phyloP scores from a whole-genome alignment of 2,113 vertebrate genomes.

The Grantiella picta region DNA sequence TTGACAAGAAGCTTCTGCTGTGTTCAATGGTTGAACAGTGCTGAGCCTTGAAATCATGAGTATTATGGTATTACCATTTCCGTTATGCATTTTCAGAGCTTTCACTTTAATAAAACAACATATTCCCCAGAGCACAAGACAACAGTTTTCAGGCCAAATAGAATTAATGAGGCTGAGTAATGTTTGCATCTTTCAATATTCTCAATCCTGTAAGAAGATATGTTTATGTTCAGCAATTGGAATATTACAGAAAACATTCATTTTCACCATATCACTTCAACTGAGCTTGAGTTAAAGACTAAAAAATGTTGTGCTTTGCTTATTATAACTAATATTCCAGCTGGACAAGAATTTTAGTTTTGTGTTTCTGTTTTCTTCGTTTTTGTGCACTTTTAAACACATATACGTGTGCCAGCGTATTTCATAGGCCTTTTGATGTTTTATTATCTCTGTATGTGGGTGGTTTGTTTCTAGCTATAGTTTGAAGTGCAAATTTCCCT shows the following conservation, averaged over 20 bases:
- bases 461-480: conserved; percentile 35
- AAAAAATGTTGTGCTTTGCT: neutral
- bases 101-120: neutral
- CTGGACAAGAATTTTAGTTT: neutral
- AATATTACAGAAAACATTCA: neutral
- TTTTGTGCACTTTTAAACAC: neutral
- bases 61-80: neutral
- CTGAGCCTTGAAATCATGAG: neutral
- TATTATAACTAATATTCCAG: neutral
- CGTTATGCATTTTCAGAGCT: neutral
- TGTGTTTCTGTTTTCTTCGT: neutral
- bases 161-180: neutral
- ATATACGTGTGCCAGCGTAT: neutral
- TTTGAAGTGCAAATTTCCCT: conserved; percentile 61
- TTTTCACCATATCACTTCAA: neutral
- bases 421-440: conserved; percentile 37
- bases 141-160: neutral
- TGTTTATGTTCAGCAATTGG: neutral
- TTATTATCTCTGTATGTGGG: conserved; percentile 40
- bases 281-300: neutral
- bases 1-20: neutral
- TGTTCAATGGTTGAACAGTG: neutral
- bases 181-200: neutral
- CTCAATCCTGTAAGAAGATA: neutral
- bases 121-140: neutral